These are phyloP conservation scores for Cyprinodon variegatus DNA, from an alignment of 2,113 vertebrate genomes.

Conservation along the genomic window DNA sequence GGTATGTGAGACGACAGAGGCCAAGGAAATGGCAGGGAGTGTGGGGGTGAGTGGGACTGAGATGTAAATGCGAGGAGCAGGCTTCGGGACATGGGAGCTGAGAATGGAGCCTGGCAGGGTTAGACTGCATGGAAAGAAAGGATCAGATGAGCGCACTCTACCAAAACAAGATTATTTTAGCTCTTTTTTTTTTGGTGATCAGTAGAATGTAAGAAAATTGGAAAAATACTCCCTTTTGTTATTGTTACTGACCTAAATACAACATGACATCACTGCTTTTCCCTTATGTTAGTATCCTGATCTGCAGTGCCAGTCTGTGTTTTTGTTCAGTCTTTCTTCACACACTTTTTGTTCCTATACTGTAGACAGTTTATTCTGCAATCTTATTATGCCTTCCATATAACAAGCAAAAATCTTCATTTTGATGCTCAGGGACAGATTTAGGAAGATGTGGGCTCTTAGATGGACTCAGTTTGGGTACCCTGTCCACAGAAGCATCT, in stretches of 20 bases:
- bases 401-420: slow-evolving; percentile 6
- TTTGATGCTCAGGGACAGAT: not conserved
- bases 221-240: not conserved
- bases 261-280: slow-evolving; percentile 7
- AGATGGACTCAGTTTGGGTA: not conserved
- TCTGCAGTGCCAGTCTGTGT: slow-evolving; percentile 3
- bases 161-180: not conserved
- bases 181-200: not conserved
- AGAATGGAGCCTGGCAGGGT: slow-evolving; percentile 1
- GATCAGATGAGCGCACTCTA: not conserved
- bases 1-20: slow-evolving; percentile 69
- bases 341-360: not conserved
- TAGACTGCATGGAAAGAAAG: slow-evolving; percentile 11
- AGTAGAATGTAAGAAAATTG: not conserved
- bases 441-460: not conserved
- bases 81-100: slow-evolving; percentile 42
- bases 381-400: not conserved
- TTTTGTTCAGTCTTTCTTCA: slow-evolving; percentile 25
- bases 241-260: slow-evolving; percentile 4
- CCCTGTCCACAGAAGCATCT: not conserved
- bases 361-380: not conserved
- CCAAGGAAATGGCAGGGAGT: slow-evolving; percentile 27
- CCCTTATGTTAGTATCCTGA: slow-evolving; percentile 1
- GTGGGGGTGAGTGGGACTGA: not conserved
- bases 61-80: slow-evolving; percentile 48